phyloP scores from a whole-genome alignment of 2,797 vertebrate species.

The Hozukius guyotensis region DNA sequence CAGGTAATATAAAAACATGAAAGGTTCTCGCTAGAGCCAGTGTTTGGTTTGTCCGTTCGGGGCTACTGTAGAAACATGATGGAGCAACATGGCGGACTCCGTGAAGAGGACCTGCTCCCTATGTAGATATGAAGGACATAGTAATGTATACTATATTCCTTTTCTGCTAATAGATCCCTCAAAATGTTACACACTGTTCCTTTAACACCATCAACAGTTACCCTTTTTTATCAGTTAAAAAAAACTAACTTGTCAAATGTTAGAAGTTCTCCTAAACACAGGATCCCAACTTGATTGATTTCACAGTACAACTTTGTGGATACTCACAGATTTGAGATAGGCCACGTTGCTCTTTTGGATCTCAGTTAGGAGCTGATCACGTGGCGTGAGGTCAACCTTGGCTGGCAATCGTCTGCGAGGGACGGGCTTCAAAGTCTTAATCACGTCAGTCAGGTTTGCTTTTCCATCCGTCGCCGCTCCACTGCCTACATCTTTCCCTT shows the following conservation, averaged over 20 bases:
- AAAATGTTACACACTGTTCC: too few species aligned
- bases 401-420: slow-evolving; percentile 90
- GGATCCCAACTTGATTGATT: not conserved
- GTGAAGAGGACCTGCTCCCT: too few species aligned
- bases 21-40: too few species aligned
- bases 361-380: slow-evolving; percentile 91
- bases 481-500: slow-evolving; percentile 48
- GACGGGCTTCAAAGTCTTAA: slow-evolving; percentile 94
- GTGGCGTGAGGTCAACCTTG: slow-evolving; percentile 89
- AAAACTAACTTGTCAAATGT: not conserved
- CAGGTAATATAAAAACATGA: too few species aligned
- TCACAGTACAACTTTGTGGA: not conserved
- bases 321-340: slow-evolving; percentile 94
- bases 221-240: not conserved
- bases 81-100: too few species aligned
- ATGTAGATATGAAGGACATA: too few species aligned
- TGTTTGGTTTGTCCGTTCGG: too few species aligned
- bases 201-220: not conserved
- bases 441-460: slow-evolving; percentile 90
- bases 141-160: too few species aligned
- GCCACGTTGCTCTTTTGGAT: slow-evolving; percentile 96
- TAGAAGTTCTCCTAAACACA: not conserved
- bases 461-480: slow-evolving; percentile 74
- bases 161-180: too few species aligned
- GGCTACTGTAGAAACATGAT: too few species aligned